Conservation (phyloP, 2,113 vertebrate species). For the Murina feae region DNA sequence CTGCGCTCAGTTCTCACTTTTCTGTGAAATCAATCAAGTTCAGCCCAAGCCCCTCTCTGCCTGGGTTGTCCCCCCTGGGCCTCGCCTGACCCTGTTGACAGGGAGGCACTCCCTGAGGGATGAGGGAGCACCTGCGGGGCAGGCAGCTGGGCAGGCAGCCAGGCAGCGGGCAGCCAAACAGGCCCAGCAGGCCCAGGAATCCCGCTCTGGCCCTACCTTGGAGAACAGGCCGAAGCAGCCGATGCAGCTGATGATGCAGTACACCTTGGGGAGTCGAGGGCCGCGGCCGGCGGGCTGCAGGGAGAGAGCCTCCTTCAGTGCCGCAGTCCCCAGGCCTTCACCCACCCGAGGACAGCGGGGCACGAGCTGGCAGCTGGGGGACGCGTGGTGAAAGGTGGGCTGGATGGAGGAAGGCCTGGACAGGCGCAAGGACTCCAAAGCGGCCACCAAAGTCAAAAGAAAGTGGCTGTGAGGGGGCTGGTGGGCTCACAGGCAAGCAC, state of each 20-base stretch:
- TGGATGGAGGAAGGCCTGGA: not conserved
- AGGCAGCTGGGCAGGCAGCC: not conserved
- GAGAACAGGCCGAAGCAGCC: constrained; percentile 97
- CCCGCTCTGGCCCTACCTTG: constrained; percentile 81
- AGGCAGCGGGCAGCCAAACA: not conserved
- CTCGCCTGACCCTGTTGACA: not conserved
- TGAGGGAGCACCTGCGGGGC: not conserved
- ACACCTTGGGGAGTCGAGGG: constrained; percentile 90
- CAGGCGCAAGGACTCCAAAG: not conserved
- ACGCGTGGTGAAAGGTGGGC: not conserved
- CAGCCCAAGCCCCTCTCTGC: not conserved
- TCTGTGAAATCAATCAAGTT: not conserved
- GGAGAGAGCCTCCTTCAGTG: constrained; percentile 25
- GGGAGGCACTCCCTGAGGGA: not conserved
- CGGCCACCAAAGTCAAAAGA: not conserved
- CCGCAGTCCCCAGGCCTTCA: not conserved
- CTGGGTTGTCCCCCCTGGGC: not conserved
- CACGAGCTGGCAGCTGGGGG: not conserved
- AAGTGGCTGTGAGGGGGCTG: not conserved
- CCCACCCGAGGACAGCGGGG: not conserved
- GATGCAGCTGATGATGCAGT: constrained; percentile 94
- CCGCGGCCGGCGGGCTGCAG: constrained; percentile 89
- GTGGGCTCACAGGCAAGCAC: not conserved
- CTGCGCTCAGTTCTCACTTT: not conserved
- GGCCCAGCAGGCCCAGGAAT: constrained; percentile 26